These are phyloP conservation scores for Anguilla pacifica DNA, from an alignment of 2,797 vertebrate genomes.

Conservation along the genomic window DNA sequence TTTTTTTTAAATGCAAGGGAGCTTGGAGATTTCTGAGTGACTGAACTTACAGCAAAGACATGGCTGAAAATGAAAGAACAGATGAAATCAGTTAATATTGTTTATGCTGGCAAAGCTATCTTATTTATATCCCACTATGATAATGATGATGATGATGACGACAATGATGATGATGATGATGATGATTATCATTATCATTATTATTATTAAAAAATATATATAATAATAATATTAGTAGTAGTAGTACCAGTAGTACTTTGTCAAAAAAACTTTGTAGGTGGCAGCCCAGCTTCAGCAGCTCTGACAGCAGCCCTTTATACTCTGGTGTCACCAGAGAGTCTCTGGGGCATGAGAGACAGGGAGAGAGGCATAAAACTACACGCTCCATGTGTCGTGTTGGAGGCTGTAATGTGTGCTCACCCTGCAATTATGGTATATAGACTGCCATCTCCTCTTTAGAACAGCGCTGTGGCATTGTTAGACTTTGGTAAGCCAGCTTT, in stretches of 20 bases:
- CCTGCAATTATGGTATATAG: background rate
- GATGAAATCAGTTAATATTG: background rate
- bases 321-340: background rate
- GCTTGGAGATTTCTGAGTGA: background rate
- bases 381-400: background rate
- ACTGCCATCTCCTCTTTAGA: background rate
- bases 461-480: background rate
- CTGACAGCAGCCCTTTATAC: background rate
- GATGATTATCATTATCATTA: too few relatives aligned
- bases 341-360: background rate
- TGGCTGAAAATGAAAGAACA: background rate
- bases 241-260: too few relatives aligned
- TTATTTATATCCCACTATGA: too few relatives aligned
- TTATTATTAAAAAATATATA: too few relatives aligned
- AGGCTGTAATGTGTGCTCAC: background rate
- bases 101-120: background rate
- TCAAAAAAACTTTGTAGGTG: background rate
- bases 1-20: background rate
- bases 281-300: background rate
- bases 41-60: background rate
- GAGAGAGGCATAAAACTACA: background rate
- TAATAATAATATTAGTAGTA: too few relatives aligned
- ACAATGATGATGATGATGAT: too few relatives aligned
- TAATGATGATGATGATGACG: too few relatives aligned
- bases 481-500: background rate